Conservation (phyloP, 1,140 invertebrate genomes). For the Hyles vespertilio region DNA sequence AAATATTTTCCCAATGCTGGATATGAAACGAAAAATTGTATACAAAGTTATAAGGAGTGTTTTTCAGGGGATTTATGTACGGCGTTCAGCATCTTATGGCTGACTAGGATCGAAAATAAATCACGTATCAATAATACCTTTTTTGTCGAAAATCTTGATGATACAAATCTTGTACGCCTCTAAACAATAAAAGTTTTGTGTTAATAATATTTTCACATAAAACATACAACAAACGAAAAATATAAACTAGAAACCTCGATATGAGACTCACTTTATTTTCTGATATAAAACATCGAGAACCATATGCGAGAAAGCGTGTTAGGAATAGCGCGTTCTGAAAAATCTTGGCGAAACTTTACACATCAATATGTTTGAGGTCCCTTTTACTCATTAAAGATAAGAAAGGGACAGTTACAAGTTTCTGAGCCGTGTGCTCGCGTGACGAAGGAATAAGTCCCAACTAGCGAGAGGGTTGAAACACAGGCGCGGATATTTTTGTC, state of each 20-base stretch:
- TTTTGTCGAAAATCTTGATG: too few relatives aligned
- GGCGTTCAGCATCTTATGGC: too few relatives aligned
- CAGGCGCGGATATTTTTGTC: not conserved
- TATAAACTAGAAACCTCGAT: conserved; percentile 32
- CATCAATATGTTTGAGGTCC: not conserved
- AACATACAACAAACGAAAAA: conserved; percentile 8
- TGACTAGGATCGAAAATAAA: too few relatives aligned
- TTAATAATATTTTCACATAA: conserved; percentile 1
- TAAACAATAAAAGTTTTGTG: not conserved
- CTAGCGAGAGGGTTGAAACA: not conserved
- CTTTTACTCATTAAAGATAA: conserved; percentile 2
- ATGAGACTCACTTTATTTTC: conserved; percentile 53
- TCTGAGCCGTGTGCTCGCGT: conserved; percentile 5
- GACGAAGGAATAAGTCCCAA: conserved; percentile 5
- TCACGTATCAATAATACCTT: too few relatives aligned
- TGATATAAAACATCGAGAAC: conserved; percentile 61
- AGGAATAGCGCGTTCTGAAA: conserved; percentile 2
- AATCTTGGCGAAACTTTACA: conserved; percentile 6
- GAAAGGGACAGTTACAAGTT: conserved; percentile 5
- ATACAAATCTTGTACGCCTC: too few relatives aligned
- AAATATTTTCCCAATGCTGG: too few relatives aligned
- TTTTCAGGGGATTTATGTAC: too few relatives aligned
- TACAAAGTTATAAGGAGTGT: too few relatives aligned
- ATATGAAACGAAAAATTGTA: too few relatives aligned
- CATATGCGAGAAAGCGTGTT: conserved; percentile 44